Evolutionary conservation across 2,797 vertebrate species (phyloP).

Genomic region (Apogon talboti): DNA sequence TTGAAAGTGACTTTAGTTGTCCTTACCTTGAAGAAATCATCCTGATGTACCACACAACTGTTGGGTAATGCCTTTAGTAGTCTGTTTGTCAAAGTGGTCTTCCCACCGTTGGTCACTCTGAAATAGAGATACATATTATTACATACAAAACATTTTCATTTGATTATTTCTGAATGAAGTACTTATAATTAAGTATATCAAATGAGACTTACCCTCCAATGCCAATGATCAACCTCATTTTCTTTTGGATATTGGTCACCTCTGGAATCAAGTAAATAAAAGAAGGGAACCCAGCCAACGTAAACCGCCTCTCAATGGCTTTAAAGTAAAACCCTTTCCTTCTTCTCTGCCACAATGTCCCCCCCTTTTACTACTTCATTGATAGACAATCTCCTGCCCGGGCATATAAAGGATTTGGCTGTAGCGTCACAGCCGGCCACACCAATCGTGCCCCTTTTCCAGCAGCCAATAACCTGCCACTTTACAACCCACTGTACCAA

Average conservation of each 20-base stretch:
- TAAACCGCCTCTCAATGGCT: conserved; percentile 53
- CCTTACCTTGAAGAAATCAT: conserved; percentile 96
- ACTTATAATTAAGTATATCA: neutral
- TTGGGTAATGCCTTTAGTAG: conserved; percentile 89
- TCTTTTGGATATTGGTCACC: conserved; percentile 68
- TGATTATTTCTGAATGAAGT: neutral
- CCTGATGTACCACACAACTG: conserved; percentile 95
- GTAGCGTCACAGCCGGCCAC: conserved; percentile 53
- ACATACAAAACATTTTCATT: conserved; percentile 11
- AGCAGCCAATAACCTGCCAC: conserved; percentile 69
- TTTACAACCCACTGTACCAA: conserved; percentile 38
- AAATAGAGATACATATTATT: conserved; percentile 4
- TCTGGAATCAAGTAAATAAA: conserved; percentile 78
- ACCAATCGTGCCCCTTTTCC: conserved; percentile 53
- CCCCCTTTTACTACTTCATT: conserved; percentile 87
- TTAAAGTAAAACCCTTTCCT: conserved; percentile 50
- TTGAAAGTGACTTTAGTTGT: neutral
- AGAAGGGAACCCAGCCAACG: conserved; percentile 73
- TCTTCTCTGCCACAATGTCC: conserved; percentile 59
- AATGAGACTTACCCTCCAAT: conserved; percentile 91
- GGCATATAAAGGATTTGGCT: conserved; percentile 80
- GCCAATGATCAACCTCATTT: conserved; percentile 91
- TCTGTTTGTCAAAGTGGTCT: conserved; percentile 92
- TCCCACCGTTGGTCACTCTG: conserved; percentile 96
- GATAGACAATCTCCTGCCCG: conserved; percentile 73